phyloP scores from a whole-genome alignment of 2,797 vertebrate species.

The Etheostoma nigrum region DNA sequence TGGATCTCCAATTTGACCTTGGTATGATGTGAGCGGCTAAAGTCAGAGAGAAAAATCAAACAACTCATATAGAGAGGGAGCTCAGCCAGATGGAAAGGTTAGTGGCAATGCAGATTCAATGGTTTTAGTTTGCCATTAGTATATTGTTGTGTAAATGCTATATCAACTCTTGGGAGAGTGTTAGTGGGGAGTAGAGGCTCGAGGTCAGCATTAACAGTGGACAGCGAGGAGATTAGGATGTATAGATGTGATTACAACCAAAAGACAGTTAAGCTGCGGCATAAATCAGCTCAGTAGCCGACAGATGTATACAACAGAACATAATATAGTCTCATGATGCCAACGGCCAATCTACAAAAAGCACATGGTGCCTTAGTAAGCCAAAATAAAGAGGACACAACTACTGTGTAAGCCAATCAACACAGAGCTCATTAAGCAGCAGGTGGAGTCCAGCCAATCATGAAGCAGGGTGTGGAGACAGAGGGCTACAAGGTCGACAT shows the following conservation, averaged over 20 bases:
- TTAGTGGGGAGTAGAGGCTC: conserved; percentile 40
- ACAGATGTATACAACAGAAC: conserved; percentile 32
- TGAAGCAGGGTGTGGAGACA: conserved; percentile 18
- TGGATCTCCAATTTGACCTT: conserved; percentile 52
- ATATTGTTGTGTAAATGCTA: conserved; percentile 32
- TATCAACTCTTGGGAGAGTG: conserved; percentile 35
- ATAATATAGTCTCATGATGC: conserved; percentile 30
- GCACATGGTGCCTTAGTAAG: conserved; percentile 7
- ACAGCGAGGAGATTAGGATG: conserved; percentile 27
- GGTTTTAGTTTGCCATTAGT: conserved; percentile 54
- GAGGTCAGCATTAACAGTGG: conserved; percentile 30
- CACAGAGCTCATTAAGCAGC: conserved; percentile 32
- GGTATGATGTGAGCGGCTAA: conserved; percentile 32
- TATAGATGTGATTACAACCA: conserved; percentile 39
- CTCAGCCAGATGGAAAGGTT: conserved; percentile 69
- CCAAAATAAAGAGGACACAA: conserved; percentile 34
- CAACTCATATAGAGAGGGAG: conserved; percentile 43
- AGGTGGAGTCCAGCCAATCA: conserved; percentile 26
- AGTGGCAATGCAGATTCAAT: conserved; percentile 52
- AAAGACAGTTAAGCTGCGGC: conserved; percentile 27
- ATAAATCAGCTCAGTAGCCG: conserved; percentile 36
- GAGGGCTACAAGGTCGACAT: conserved; percentile 30
- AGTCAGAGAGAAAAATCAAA: conserved; percentile 48
- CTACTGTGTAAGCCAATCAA: conserved; percentile 23
- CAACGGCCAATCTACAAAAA: conserved; percentile 19